These are phyloP conservation scores for Zootermopsis nevadensis DNA, from an alignment of 2,888 invertebrate genomes.

Conservation along the genomic window DNA sequence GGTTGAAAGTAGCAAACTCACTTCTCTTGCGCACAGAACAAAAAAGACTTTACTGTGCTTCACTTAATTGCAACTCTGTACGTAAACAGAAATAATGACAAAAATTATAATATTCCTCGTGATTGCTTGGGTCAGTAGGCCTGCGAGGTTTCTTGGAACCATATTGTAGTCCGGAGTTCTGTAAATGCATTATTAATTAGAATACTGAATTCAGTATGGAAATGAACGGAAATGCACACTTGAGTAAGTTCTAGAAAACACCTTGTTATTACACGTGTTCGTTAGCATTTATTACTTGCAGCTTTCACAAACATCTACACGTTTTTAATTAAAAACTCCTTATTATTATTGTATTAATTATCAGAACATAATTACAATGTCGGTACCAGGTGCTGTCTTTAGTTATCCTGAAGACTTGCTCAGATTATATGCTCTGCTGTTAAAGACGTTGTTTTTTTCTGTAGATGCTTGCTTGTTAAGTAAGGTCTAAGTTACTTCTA, in stretches of 20 bases:
- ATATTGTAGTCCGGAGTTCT: no score
- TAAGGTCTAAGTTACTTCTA: no score
- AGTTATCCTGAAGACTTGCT: background rate
- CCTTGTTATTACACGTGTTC: background rate
- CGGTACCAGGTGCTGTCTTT: background rate
- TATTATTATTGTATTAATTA: background rate
- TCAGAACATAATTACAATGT: background rate
- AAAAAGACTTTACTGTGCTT: no score
- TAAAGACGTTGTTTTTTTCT: background rate
- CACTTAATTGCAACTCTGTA: no score
- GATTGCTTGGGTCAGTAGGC: no score
- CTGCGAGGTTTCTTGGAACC: no score
- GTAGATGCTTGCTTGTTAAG: background rate
- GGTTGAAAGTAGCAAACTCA: no score
- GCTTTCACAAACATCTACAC: background rate
- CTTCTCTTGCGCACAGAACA: no score
- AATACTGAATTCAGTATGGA: background rate
- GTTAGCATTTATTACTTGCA: background rate
- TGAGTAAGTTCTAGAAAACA: background rate
- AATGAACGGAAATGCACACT: background rate
- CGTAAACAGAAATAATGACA: no score
- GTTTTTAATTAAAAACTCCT: background rate
- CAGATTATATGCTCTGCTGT: background rate
- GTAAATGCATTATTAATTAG: no score
- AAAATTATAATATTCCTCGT: no score